Conservation (phyloP, 2,113 vertebrate genomes). For the Rattus norvegicus region DNA sequence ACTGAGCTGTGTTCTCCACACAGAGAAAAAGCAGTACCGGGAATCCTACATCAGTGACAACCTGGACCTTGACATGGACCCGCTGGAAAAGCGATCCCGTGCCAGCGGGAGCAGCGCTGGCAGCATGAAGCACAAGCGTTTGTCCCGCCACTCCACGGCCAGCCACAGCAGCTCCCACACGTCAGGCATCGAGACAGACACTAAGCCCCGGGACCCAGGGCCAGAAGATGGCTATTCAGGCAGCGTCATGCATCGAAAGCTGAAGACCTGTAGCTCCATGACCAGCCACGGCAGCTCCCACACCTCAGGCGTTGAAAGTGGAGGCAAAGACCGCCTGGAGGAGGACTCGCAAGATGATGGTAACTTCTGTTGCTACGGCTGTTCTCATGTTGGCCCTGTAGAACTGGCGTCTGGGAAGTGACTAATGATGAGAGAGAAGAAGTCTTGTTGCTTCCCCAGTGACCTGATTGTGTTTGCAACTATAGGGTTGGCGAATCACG, state of each 20-base stretch:
- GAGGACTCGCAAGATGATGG: constrained; percentile 94
- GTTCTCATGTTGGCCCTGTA: not conserved
- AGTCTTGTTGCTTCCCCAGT: not conserved
- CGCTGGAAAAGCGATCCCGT: constrained; percentile 94
- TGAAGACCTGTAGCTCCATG: constrained; percentile 95
- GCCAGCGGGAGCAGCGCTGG: constrained; percentile 97
- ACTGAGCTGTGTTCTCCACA: rapidly evolving
- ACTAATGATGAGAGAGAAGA: not conserved
- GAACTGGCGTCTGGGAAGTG: not conserved
- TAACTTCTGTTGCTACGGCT: constrained; percentile 65
- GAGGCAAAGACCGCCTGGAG: constrained; percentile 94
- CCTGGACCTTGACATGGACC: constrained; percentile 97
- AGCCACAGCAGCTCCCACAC: constrained; percentile 99
- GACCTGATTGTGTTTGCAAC: not conserved
- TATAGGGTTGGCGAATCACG: rapidly evolving
- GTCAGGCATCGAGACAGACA: constrained; percentile 94
- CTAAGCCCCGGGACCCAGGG: constrained; percentile 85
- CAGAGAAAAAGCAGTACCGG: constrained; percentile 99
- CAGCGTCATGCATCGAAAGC: constrained; percentile 88
- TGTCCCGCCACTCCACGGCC: constrained; percentile 94
- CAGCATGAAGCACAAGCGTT: constrained; percentile 91
- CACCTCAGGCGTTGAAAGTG: constrained; percentile 97
- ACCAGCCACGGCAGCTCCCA: constrained; percentile 97
- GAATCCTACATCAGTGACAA: constrained; percentile 99
- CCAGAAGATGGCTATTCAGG: constrained; percentile 90